Conservation (phyloP, 2,888 invertebrate species). For the Scaptomyza reducta region DNA sequence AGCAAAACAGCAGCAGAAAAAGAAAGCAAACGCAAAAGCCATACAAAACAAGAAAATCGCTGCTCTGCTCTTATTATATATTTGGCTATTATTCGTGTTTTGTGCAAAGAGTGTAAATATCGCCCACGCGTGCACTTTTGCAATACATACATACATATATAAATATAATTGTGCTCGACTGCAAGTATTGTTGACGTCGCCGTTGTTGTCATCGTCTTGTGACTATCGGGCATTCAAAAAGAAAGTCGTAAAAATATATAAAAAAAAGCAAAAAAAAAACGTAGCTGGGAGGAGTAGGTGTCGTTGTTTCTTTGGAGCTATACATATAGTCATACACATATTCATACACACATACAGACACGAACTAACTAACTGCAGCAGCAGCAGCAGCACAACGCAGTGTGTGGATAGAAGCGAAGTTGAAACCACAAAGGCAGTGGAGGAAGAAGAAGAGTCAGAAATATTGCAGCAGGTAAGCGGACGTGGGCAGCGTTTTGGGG, state of each 20-base stretch:
- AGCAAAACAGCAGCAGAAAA: conserved; percentile 58
- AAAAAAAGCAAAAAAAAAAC: conserved; percentile 22
- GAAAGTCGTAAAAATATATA: conserved; percentile 72
- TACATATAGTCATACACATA: conserved; percentile 17
- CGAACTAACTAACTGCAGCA: conserved; percentile 49
- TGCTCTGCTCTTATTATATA: conserved; percentile 45
- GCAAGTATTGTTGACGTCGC: conserved; percentile 64
- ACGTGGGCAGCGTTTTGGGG: conserved; percentile 52
- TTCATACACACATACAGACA: conserved; percentile 27
- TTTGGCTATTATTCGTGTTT: conserved; percentile 52
- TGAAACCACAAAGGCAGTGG: conserved; percentile 16
- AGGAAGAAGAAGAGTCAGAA: conserved; percentile 36
- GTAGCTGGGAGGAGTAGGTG: conserved; percentile 68
- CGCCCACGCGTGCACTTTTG: conserved; percentile 20
- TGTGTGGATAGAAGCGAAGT: conserved; percentile 36
- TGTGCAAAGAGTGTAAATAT: conserved; percentile 52
- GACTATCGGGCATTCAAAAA: conserved; percentile 69
- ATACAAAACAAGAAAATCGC: conserved; percentile 61
- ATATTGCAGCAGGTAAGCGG: conserved; percentile 63
- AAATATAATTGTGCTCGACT: conserved; percentile 24
- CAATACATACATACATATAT: conserved; percentile 8
- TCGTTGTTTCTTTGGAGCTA: conserved; percentile 49
- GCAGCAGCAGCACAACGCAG: conserved; percentile 47
- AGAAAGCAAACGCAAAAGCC: conserved; percentile 63
- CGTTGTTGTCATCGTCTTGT: conserved; percentile 70